Percentiles rank a stretch among this genome's conserved stretches.
Evolutionary conservation across 2,888 invertebrate species (phyloP).

Genomic region (Eulithis testata): DNA sequence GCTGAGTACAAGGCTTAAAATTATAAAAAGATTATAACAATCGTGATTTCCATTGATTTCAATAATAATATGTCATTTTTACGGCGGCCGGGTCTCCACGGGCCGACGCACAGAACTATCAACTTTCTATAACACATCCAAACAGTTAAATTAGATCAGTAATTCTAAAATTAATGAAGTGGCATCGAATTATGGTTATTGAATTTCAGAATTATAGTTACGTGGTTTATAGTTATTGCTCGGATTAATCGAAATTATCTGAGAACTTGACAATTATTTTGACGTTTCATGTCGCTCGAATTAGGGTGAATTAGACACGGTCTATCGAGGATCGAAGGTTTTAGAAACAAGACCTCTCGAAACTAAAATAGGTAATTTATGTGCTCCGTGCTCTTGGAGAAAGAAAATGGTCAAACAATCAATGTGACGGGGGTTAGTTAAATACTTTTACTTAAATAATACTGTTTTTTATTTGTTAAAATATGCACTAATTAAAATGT

Average conservation of each 20-base stretch:
- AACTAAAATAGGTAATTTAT: background rate
- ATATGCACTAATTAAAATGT: too few species aligned
- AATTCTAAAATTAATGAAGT: constrained; percentile 26
- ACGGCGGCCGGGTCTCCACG: background rate
- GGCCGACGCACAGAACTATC: background rate
- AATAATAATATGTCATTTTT: constrained; percentile 18
- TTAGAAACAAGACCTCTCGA: background rate
- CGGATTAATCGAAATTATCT: constrained; percentile 7
- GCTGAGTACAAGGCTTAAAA: background rate
- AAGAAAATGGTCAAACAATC: too few species aligned
- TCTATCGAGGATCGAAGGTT: background rate
- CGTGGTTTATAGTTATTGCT: constrained; percentile 13
- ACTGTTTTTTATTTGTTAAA: too few species aligned
- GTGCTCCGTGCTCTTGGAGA: too few species aligned
- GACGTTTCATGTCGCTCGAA: constrained; percentile 9
- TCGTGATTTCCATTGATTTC: constrained; percentile 2
- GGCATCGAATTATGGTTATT: constrained; percentile 23
- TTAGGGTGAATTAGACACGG: background rate
- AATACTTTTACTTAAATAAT: too few species aligned
- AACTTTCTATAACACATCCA: constrained; percentile 13
- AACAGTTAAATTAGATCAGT: constrained; percentile 28
- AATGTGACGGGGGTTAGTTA: too few species aligned
- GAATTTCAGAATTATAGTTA: constrained; percentile 10
- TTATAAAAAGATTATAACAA: background rate
- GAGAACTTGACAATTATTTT: constrained; percentile 6